Base-by-base conservation (phyloP, 1,140 invertebrate species). In the Argopecten irradians region DNA sequence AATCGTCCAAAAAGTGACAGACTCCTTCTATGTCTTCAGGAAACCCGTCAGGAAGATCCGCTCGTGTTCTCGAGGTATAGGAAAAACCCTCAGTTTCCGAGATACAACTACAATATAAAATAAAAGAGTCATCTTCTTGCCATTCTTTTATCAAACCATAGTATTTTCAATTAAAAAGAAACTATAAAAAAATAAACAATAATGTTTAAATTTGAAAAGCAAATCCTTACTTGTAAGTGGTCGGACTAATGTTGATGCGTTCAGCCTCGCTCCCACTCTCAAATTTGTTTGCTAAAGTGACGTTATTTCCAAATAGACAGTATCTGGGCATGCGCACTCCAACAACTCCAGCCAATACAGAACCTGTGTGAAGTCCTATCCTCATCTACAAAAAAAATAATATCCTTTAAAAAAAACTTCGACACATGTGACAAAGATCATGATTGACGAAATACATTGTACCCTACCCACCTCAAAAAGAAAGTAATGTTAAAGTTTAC, bases 271-370 rank as follows among this genome's bases (percentile, higher is more conserved):
- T 99, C 41, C 97, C 97, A 0, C 98, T 99, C 95, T 99, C 98
- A 93, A 99, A 98, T 96, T 98, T 98, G 95, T 99, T 99, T 34
- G 98, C 98, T 83, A 99, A 96, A 0, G 98, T 99, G 16, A 98
- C 98, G 93, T 99, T 98, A 95, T 95, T 95, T 11, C 95, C 94
- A 91, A 95, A 95, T 13, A 95, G 88, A 90, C 94, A 95, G 86
- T 95, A 95, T 84, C 95, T 90, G 0, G 95, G 95, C 95, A 95
- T 95, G 85, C 92, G 94, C 5, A 92, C 90, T 14, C 95, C 95
- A 71, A 95, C 95, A 11, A 95, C 94, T 1, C 95, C 95, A 16
- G 95, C 94, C 22, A 95, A 86, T 28, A 95, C 94, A 16, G 93
- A 92, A 5, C 94, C 94, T 55, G 93, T 93, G 83, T 99, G 98